A percentile compares a stretch with the other conserved stretches of the same genome.
Conservation (phyloP, 2,888 invertebrate genomes). For the Philonicus albiceps region DNA sequence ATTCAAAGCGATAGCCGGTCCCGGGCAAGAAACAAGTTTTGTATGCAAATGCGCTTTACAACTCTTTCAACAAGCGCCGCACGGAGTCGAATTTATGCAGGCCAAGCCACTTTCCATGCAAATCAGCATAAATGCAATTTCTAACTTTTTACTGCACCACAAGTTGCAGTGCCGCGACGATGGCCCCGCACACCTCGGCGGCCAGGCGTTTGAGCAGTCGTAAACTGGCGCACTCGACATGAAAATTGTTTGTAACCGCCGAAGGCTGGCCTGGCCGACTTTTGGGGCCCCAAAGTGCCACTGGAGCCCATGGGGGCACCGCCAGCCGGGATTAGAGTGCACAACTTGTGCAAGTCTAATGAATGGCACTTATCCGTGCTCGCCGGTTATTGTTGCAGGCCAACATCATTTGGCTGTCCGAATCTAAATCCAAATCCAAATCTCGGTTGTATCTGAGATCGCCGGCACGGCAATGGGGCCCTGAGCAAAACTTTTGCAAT, state of each 20-base stretch:
- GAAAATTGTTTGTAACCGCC: conserved; percentile 31
- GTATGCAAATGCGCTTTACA: conserved; percentile 33
- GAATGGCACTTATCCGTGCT: conserved; percentile 35
- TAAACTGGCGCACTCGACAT: conserved; percentile 35
- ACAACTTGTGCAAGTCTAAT: conserved; percentile 30
- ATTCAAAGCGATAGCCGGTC: neutral
- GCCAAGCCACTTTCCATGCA: conserved; percentile 37
- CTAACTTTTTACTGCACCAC: conserved; percentile 31
- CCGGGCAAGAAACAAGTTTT: conserved; percentile 1
- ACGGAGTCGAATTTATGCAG: conserved; percentile 37
- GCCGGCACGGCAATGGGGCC: neutral
- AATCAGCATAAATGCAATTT: conserved; percentile 36
- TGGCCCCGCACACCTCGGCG: neutral
- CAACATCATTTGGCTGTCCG: neutral
- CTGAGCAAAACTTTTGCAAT: neutral
- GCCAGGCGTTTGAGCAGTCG: conserved; percentile 7
- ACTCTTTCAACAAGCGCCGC: conserved; percentile 38
- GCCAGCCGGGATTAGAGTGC: neutral
- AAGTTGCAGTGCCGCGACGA: conserved; percentile 9
- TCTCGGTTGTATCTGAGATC: neutral
- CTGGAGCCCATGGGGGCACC: neutral
- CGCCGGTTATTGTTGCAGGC: conserved; percentile 8
- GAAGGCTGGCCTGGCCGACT: conserved; percentile 4
- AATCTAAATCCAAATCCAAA: conserved; percentile 3
- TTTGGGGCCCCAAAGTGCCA: neutral